Conservation (phyloP, 1,140 invertebrate genomes). For the Drosophila hydei region DNA sequence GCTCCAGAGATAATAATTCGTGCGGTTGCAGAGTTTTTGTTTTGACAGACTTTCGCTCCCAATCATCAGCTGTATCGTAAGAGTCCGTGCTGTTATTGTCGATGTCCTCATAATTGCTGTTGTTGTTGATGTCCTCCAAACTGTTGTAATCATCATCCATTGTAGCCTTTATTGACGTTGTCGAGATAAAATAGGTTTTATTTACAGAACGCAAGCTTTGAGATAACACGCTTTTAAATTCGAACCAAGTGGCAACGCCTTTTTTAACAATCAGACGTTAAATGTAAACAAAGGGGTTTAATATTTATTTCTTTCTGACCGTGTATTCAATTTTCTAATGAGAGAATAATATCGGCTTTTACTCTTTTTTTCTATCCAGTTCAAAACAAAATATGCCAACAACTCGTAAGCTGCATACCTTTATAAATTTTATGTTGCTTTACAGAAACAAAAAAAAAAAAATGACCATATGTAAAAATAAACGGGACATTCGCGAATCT, state of each 20-base stretch:
- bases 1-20: constrained; percentile 28
- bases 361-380: no score
- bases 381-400: no score
- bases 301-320: no score
- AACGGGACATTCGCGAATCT: constrained; percentile 1
- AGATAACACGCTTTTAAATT: not conserved
- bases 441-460: not conserved
- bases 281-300: constrained; percentile 9
- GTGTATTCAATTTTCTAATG: no score
- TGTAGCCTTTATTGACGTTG: not conserved
- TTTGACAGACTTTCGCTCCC: not conserved
- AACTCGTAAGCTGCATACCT: not conserved
- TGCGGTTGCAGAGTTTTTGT: constrained; percentile 10
- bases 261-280: not conserved
- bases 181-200: not conserved
- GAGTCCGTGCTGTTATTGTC: constrained; percentile 18
- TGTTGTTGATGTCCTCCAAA: no score
- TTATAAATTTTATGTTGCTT: not conserved
- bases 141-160: not conserved
- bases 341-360: no score
- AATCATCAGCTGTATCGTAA: constrained; percentile 4
- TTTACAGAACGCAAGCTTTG: not conserved
- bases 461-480: not conserved
- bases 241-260: not conserved
- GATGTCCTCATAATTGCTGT: not conserved